A percentile compares a stretch with the other conserved stretches of the same genome.
Conservation (phyloP, 1,140 invertebrate genomes). For the Heliconius congener region DNA sequence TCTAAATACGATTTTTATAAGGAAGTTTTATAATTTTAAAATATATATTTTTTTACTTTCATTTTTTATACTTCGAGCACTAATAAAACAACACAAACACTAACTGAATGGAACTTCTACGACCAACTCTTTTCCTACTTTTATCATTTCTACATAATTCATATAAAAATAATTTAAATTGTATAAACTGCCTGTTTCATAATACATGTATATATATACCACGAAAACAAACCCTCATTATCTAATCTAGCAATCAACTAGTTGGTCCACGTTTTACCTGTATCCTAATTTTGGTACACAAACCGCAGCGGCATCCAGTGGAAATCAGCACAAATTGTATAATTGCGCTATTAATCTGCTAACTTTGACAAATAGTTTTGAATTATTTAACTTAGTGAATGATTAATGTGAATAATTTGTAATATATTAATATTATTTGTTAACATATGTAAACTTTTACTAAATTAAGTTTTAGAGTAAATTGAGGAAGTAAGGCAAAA, state of each 20-base stretch:
- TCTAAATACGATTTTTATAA: not conserved
- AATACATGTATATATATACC: not conserved
- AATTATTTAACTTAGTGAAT: slow-evolving; percentile 6
- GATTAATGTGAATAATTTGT: not conserved
- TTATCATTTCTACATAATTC: not conserved
- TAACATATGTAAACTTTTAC: no score
- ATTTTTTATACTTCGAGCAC: no score
- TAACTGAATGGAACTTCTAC: no score
- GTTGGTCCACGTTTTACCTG: slow-evolving; percentile 37
- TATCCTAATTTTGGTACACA: slow-evolving; percentile 40
- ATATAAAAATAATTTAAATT: not conserved
- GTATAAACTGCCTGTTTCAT: not conserved
- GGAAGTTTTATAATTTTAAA: no score
- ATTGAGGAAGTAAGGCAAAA: no score
- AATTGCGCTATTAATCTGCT: slow-evolving; percentile 27
- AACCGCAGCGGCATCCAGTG: slow-evolving; percentile 35
- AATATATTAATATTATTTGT: not conserved
- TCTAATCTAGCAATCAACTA: slow-evolving; percentile 40
- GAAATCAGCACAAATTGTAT: slow-evolving; percentile 37
- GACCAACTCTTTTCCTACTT: not conserved
- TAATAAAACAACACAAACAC: no score
- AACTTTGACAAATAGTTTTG: slow-evolving; percentile 8
- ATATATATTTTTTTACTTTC: no score
- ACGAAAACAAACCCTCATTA: slow-evolving; percentile 34
- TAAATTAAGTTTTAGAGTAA: no score